phyloP scores from a whole-genome alignment of 1,140 invertebrate genomes.

The Gonioctena quinquepunctata region DNA sequence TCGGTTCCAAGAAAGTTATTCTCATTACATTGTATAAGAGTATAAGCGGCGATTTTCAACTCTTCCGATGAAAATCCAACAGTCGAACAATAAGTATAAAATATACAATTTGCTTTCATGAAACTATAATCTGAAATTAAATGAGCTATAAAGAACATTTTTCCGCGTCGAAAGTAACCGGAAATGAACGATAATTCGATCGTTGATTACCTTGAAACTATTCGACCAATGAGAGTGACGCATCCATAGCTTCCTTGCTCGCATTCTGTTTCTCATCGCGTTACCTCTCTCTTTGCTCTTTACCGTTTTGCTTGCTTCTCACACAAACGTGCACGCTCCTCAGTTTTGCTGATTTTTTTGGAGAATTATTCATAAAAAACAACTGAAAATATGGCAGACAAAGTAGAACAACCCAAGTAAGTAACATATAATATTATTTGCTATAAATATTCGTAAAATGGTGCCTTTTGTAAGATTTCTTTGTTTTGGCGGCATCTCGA shows the following conservation, averaged over 20 bases:
- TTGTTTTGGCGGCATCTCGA: constrained; percentile 47
- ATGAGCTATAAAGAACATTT: constrained; percentile 9
- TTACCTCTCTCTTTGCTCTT: constrained; percentile 42
- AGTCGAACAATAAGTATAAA: background rate
- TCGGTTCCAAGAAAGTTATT: too few species aligned
- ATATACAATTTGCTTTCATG: background rate
- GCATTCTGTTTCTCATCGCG: constrained; percentile 32
- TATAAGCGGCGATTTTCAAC: background rate
- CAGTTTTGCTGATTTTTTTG: constrained; percentile 39
- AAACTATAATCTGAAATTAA: background rate
- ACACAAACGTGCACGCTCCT: constrained; percentile 38
- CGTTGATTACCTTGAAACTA: constrained; percentile 33
- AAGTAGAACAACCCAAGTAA: constrained; percentile 43
- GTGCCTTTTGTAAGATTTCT: background rate
- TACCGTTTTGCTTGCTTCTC: constrained; percentile 38
- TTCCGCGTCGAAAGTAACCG: constrained; percentile 29
- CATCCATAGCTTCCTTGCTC: constrained; percentile 30
- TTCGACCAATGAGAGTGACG: constrained; percentile 30
- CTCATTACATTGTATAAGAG: background rate
- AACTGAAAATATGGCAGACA: constrained; percentile 46
- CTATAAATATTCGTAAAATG: background rate
- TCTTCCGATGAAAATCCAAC: background rate
- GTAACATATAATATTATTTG: constrained; percentile 24
- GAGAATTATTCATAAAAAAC: constrained; percentile 30
- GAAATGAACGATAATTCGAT: constrained; percentile 25